Evolutionary conservation across 1,140 invertebrate genomes (phyloP).

Genomic region (Helicorthomorpha holstii): DNA sequence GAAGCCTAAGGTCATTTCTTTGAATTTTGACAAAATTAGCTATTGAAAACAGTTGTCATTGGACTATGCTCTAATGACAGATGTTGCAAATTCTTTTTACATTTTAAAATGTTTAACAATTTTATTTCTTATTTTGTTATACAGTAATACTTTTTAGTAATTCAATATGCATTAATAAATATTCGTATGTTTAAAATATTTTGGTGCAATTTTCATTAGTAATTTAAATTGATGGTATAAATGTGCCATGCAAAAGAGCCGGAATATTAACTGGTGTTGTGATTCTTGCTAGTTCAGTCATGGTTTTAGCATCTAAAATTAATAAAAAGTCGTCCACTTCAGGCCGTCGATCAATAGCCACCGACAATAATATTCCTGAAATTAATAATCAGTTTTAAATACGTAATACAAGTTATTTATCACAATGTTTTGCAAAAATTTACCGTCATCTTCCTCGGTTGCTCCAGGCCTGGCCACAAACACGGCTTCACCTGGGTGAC

Average conservation of each 20-base stretch:
- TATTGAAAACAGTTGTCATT: too few species aligned
- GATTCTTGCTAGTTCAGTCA: slow-evolving; percentile 16
- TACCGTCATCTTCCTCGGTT: slow-evolving; percentile 8
- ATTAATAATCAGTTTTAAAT: neutral
- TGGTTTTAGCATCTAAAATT: slow-evolving; percentile 15
- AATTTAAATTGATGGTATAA: too few species aligned
- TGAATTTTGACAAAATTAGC: too few species aligned
- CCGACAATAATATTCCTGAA: slow-evolving; percentile 12
- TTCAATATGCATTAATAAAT: too few species aligned
- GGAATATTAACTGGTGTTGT: slow-evolving; percentile 13
- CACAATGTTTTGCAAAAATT: neutral
- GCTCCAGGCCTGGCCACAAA: slow-evolving; percentile 5
- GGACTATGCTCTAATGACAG: too few species aligned
- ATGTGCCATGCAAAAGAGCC: slow-evolving; percentile 12
- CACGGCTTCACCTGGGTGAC: slow-evolving; percentile 2
- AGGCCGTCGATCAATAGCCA: slow-evolving; percentile 14
- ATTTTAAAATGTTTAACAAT: too few species aligned
- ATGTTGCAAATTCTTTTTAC: too few species aligned
- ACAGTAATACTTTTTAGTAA: too few species aligned
- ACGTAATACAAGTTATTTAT: neutral
- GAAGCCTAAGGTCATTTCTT: too few species aligned
- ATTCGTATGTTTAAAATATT: too few species aligned
- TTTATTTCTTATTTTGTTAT: too few species aligned
- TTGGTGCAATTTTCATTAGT: too few species aligned
- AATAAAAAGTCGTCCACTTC: slow-evolving; percentile 12